Conservation (phyloP, 2,888 invertebrate genomes). For the Asteroscopus sphinx region DNA sequence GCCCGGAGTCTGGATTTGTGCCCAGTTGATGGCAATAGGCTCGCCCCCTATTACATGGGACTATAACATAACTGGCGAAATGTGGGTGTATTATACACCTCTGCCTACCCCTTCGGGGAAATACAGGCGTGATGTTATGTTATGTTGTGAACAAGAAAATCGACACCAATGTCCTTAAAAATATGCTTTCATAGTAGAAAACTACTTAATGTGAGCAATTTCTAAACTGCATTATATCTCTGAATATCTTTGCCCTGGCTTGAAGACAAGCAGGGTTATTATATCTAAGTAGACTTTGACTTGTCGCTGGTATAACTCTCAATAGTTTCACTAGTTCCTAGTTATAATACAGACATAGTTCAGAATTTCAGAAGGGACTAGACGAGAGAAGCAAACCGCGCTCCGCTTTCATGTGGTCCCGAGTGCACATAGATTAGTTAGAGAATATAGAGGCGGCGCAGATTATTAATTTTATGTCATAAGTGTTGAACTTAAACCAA, state of each 20-base stretch:
- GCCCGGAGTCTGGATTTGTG: no score
- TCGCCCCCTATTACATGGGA: no score
- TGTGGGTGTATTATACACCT: no score
- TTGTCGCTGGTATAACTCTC: slow-evolving; percentile 35
- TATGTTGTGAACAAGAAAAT: no score
- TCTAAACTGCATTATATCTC: slow-evolving; percentile 12
- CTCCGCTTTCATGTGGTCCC: slow-evolving; percentile 44
- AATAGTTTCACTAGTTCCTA: slow-evolving; percentile 46
- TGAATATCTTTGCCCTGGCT: slow-evolving; percentile 22
- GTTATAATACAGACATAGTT: slow-evolving; percentile 43
- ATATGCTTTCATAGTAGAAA: no score
- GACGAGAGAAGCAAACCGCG: slow-evolving; percentile 32
- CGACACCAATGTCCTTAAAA: no score
- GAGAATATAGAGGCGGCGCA: slow-evolving; percentile 21
- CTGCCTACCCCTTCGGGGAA: no score
- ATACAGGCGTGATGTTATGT: no score
- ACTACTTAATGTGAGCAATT: background rate
- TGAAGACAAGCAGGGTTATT: slow-evolving; percentile 36
- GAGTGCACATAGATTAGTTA: slow-evolving; percentile 34
- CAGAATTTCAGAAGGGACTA: slow-evolving; percentile 47
- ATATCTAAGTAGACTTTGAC: slow-evolving; percentile 45
- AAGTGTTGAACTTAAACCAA: background rate
- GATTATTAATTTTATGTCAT: background rate
- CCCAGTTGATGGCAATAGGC: no score
- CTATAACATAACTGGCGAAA: no score